phyloP scores from a whole-genome alignment of 2,888 invertebrate species.

The Drosophila nr. perissopoda region DNA sequence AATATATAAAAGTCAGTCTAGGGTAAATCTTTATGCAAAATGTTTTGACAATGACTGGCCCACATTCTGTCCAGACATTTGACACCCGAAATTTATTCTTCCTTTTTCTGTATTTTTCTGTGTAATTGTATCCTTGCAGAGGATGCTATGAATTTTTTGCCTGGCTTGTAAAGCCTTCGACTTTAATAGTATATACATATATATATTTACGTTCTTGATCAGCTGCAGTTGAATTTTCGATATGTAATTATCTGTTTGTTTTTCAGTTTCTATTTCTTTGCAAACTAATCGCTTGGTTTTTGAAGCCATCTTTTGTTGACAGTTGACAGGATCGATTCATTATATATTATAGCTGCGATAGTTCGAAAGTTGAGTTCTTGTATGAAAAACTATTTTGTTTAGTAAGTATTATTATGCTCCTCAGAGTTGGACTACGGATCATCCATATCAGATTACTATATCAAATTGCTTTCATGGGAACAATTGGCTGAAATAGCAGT shows the following conservation, averaged over 20 bases:
- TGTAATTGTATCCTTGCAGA: not conserved
- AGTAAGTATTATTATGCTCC: too few relatives aligned
- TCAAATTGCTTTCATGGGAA: too few relatives aligned
- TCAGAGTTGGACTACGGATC: not conserved
- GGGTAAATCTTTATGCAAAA: conserved; percentile 62
- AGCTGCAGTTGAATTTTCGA: not conserved
- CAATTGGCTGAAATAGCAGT: too few relatives aligned
- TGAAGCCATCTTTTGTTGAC: not conserved
- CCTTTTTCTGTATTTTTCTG: conserved; percentile 4
- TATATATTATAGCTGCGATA: not conserved
- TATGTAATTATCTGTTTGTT: not conserved
- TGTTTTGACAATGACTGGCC: conserved; percentile 46
- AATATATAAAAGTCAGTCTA: conserved; percentile 25
- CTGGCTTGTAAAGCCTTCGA: not conserved
- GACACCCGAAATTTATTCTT: conserved; percentile 34
- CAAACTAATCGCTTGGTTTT: not conserved
- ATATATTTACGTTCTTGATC: not conserved
- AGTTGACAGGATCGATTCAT: not conserved
- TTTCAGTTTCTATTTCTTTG: not conserved
- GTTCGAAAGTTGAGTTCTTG: not conserved
- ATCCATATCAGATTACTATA: not conserved
- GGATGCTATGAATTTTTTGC: not conserved
- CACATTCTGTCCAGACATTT: conserved; percentile 66
- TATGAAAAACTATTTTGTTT: not conserved
- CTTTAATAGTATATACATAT: not conserved